Evolutionary conservation across 2,113 vertebrate species (phyloP), one percentile per base, ranked within the genome.

Genomic region (Hyla sarda): DNA sequence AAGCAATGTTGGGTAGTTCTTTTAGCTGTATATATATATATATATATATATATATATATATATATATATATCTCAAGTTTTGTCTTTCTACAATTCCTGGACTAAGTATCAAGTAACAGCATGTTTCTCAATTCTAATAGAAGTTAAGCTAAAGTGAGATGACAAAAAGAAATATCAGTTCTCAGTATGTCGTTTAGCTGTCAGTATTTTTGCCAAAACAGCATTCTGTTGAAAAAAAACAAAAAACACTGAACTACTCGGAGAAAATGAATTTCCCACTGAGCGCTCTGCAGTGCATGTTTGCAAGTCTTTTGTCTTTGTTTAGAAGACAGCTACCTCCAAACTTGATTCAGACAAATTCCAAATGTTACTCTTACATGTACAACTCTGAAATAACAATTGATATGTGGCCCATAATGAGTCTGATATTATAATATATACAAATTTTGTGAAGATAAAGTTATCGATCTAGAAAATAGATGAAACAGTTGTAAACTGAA

Each of bases 231-330:
- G 58, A 76, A 77, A 72, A 75, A 76, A 72, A n/a, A n/a, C n/a
- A n/a, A 85, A 72, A 84, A 79, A 48, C 74, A 69, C 69, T 85
- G 75, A 85, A 85, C 78, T 78, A 85, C 83, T 85, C 54, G 30
- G 75, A 79, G 83, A 85, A 85, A 78, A 79, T 85, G 60, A 85
- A 85, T 85, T 85, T 85, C 83, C 83, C 73, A 85, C 83, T 41
- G 74, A 85, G 83, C 41, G 34, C 69, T 54, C 73, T 37, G 60
- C 75, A 85, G 74, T 69, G 47, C 41, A 67, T 78, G 30, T 85
- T 85, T 78, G 60, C 58, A 78, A 79, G 83, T 79, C 69, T 85
- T 85, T 79, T 85, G 83, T 85, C 83, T 85, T 85, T 79, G 73
- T 85, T 85, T 85, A 85, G 83, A 11, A 85, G 83, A 77, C 83